Evolutionary conservation across 1,140 invertebrate species (phyloP).

Genomic region (Bombus sylvicola): DNA sequence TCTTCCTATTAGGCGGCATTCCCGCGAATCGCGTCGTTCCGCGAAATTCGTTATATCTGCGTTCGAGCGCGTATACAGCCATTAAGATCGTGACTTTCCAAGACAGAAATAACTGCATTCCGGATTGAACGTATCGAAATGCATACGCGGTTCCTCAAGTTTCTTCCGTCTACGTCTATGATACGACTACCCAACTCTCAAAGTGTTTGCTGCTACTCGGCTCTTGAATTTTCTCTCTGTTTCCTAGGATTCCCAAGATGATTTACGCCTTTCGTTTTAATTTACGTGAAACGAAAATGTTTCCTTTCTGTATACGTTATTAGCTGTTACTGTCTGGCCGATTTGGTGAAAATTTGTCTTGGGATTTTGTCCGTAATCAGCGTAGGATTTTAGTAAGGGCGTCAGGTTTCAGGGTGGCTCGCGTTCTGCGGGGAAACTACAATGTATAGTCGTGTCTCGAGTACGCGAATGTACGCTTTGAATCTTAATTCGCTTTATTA

Average conservation of each 20-base stretch:
- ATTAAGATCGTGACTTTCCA: slow-evolving; percentile 18
- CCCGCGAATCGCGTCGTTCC: slow-evolving; percentile 49
- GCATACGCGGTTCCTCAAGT: no score
- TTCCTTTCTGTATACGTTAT: neutral
- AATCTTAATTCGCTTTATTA: slow-evolving; percentile 73
- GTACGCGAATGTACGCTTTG: slow-evolving; percentile 62
- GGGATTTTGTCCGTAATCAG: slow-evolving; percentile 47
- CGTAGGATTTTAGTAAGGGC: slow-evolving; percentile 66
- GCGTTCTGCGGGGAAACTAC: slow-evolving; percentile 33
- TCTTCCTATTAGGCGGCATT: slow-evolving; percentile 60
- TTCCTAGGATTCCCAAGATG: neutral
- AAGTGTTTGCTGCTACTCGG: no score
- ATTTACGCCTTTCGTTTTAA: neutral
- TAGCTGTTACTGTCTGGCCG: neutral
- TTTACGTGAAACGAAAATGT: neutral
- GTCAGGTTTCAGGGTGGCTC: slow-evolving; percentile 61
- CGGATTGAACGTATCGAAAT: neutral
- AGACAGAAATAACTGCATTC: slow-evolving; percentile 31
- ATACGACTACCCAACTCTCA: no score
- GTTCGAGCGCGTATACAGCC: neutral
- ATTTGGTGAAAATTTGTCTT: slow-evolving; percentile 2
- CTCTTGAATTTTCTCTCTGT: no score
- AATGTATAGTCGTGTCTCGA: slow-evolving; percentile 56
- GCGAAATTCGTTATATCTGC: slow-evolving; percentile 59
- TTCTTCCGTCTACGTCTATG: neutral